Evolutionary conservation across 2,888 invertebrate species (phyloP).

Genomic region (Andrena bucephala): DNA sequence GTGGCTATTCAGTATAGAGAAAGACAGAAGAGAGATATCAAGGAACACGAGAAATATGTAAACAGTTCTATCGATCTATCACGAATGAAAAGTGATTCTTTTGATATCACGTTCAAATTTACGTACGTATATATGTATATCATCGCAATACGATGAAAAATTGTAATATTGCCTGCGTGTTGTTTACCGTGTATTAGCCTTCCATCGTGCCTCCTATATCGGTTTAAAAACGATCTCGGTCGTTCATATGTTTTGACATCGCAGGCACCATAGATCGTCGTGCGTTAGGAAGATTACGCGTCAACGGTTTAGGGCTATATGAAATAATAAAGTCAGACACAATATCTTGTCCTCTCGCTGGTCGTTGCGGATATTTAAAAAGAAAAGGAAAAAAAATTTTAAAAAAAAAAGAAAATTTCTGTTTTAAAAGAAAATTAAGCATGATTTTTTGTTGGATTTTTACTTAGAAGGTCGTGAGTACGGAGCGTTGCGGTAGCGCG

Average conservation of each 20-base stretch:
- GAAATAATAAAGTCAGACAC: conserved; percentile 64
- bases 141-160: conserved; percentile 41
- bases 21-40: neutral
- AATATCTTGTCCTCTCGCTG: conserved; percentile 26
- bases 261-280: conserved; percentile 62
- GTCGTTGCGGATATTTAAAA: conserved; percentile 28
- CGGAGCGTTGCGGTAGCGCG: conserved; percentile 87
- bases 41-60: neutral
- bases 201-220: conserved; percentile 20
- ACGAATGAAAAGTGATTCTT: neutral
- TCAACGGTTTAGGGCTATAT: conserved; percentile 67
- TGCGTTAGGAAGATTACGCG: conserved; percentile 64
- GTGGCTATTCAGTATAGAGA: neutral
- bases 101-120: neutral
- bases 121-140: neutral
- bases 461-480: conserved; percentile 87
- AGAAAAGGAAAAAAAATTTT: neutral
- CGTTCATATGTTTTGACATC: conserved; percentile 64
- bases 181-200: conserved; percentile 43
- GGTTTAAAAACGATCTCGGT: conserved; percentile 61
- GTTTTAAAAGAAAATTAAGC: conserved; percentile 39
- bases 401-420: neutral
- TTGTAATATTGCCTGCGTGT: conserved; percentile 27
- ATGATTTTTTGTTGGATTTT: conserved; percentile 72
- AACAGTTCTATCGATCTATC: neutral